Evolutionary conservation across 2,113 vertebrate genomes (phyloP).

Genomic region (Naja naja): DNA sequence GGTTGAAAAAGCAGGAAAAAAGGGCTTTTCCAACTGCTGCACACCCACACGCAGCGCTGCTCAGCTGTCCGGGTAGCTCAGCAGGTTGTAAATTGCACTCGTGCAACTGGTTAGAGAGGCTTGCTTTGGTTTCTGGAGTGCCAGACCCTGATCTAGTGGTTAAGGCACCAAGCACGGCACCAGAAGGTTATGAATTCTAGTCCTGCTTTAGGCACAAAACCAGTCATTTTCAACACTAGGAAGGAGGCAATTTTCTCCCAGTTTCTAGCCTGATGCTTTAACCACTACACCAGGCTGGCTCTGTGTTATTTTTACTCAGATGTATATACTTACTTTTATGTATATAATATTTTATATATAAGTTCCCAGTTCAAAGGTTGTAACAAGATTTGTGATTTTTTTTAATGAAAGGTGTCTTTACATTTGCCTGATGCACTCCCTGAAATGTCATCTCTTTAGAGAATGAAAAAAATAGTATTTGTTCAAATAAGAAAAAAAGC

Average conservation of each 20-base stretch:
- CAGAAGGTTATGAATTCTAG: neutral
- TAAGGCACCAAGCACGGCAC: neutral
- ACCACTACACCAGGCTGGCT: neutral
- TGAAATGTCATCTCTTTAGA: conserved; percentile 9
- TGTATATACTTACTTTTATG: neutral
- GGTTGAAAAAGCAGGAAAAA: too few relatives aligned
- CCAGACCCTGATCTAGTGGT: neutral
- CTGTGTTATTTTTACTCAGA: neutral
- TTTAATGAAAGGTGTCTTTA: neutral
- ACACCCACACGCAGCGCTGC: too few relatives aligned
- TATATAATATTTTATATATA: neutral
- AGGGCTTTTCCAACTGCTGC: too few relatives aligned
- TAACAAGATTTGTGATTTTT: neutral
- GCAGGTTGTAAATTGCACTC: too few relatives aligned
- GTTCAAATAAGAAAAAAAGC: neutral
- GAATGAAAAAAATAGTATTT: neutral
- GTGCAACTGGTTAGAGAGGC: too few relatives aligned
- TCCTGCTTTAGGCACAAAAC: neutral
- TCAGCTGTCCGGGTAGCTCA: too few relatives aligned
- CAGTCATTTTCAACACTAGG: neutral
- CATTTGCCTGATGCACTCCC: neutral
- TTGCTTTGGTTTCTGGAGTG: neutral
- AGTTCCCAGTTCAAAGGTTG: neutral
- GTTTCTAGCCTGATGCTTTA: neutral
- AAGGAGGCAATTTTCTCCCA: neutral